These are phyloP conservation scores for Elgaria multicarinata DNA, from an alignment of 2,113 vertebrate species.

Conservation along the genomic window DNA sequence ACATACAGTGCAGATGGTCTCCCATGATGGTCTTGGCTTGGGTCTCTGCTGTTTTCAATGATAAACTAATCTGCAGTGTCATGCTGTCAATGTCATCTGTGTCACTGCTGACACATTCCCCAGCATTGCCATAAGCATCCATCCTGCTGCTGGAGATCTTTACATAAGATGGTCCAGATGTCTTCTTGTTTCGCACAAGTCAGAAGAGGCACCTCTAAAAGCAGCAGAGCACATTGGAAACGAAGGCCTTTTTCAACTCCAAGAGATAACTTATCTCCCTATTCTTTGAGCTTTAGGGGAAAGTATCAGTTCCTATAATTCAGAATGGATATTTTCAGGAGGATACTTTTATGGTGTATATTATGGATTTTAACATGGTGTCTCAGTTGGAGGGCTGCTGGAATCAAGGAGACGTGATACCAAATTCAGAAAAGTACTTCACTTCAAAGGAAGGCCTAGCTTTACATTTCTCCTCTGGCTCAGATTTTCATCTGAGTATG, in stretches of 20 bases:
- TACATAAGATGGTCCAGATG: slow-evolving; percentile 15
- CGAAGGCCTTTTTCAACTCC: neutral
- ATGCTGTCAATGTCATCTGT: slow-evolving; percentile 55
- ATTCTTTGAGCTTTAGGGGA: neutral
- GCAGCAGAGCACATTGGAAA: neutral
- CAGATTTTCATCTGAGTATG: neutral
- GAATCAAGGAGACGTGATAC: neutral
- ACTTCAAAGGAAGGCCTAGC: neutral
- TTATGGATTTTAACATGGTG: neutral
- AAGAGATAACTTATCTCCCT: neutral
- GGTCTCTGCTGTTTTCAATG: slow-evolving; percentile 42
- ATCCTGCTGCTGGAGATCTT: neutral
- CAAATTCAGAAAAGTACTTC: neutral
- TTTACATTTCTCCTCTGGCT: neutral
- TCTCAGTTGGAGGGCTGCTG: neutral
- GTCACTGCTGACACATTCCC: neutral
- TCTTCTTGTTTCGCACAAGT: neutral
- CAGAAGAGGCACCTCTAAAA: neutral
- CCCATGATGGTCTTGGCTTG: slow-evolving; percentile 27
- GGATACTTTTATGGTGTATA: too few relatives aligned
- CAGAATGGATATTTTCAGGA: neutral
- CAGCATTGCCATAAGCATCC: slow-evolving; percentile 9
- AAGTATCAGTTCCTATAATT: too few relatives aligned
- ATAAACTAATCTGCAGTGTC: slow-evolving; percentile 58
- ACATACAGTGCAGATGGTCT: slow-evolving; percentile 1